Conservation (phyloP, 1,140 invertebrate species). For the Delia radicum region DNA sequence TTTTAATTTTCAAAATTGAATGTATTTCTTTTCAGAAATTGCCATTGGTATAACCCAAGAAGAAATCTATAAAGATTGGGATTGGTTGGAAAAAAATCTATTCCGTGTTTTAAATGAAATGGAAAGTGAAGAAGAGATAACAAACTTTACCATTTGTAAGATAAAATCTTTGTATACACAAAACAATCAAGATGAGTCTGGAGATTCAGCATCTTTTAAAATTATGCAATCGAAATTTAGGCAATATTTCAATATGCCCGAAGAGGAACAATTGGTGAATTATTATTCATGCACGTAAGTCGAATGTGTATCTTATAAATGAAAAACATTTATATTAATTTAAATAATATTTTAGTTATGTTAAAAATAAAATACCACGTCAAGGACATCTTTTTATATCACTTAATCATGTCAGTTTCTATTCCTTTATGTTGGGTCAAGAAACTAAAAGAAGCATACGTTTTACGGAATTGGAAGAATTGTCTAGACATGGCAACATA, state of each 20-base stretch:
- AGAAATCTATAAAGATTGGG: conserved; percentile 91
- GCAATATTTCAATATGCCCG: conserved; percentile 85
- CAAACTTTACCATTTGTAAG: conserved; percentile 95
- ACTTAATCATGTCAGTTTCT: conserved; percentile 93
- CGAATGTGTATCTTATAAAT: conserved; percentile 70
- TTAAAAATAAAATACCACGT: conserved; percentile 86
- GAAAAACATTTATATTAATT: conserved; percentile 38
- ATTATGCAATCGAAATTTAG: conserved; percentile 71
- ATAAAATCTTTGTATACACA: conserved; percentile 70
- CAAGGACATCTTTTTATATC: conserved; percentile 97
- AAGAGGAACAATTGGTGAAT: conserved; percentile 94
- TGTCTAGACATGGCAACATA: conserved; percentile 39
- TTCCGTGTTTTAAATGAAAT: conserved; percentile 84
- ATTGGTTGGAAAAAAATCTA: conserved; percentile 89
- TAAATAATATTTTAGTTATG: conserved; percentile 79
- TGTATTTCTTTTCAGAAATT: conserved; percentile 65
- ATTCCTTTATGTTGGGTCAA: conserved; percentile 89
- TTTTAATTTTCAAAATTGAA: no score
- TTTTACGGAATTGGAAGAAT: conserved; percentile 49
- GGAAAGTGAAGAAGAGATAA: conserved; percentile 91
- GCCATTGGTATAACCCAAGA: conserved; percentile 80
- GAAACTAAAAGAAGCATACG: conserved; percentile 86
- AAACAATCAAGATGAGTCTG: conserved; percentile 47
- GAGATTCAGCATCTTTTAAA: conserved; percentile 50
- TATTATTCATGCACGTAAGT: conserved; percentile 88